Evolutionary conservation across 2,888 invertebrate species (phyloP), one percentile per base, ranked within the genome.

Genomic region (Cheilosia pagana): DNA sequence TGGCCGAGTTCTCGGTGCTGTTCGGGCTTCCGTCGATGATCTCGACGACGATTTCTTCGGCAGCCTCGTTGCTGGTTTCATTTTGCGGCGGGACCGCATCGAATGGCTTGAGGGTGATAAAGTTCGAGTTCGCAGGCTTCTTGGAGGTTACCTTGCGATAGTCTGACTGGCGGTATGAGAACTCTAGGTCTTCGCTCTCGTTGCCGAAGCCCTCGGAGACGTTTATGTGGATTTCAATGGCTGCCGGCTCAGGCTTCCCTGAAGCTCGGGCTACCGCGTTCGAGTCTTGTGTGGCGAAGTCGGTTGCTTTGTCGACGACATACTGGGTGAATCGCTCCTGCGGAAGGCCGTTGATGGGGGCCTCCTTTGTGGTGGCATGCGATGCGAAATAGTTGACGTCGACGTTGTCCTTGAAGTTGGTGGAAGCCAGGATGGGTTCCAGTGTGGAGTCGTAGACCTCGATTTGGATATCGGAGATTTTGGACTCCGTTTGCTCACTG

Each of bases 181-280:
- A 91, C 59, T 92, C 91, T 16, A 91, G 82, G 50, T 91, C 91
- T 57, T 92, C 91, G 59, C 88, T 90, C 62, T 90, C 91, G 57
- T 89, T 91, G 10, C 90, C 90, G 45, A 90, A 89, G 0, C 90
- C 91, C 59, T 91, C 91, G 0, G 91, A 91, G 0, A 91, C 91
- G 87, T 91, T 91, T 0, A 91, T 91, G 77, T 91, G 92, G 31
- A 91, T 91, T 85, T 91, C 91, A 39, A 91, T 91, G 23, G 91
- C 91, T 3, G 91, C 91, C 19, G 91, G 91, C 23, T 91, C 90
- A 0, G 91, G 91, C 7, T 90, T 89, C 0, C 90, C 91, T 28
- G 88, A 60, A 5, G 76, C 71, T 7, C 86, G 79, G 0, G 81
- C 78, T 3, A 77, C 72, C 0, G 88, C 81, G 23, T 86, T 87